Evolutionary conservation across 2,888 invertebrate species (phyloP).

Genomic region (Tachina fera): DNA sequence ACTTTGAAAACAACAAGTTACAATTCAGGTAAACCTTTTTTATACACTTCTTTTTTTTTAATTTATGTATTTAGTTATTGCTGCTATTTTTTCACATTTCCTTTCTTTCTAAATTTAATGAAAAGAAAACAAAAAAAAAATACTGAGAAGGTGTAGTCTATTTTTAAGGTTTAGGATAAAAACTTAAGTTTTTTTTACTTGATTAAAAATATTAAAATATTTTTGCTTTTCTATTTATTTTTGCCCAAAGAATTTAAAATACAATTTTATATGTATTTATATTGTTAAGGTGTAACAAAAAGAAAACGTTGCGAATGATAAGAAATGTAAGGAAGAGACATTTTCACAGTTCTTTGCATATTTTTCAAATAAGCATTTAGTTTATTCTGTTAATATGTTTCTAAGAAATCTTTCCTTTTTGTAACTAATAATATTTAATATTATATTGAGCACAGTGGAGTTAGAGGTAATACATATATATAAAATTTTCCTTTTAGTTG

Average conservation of each 20-base stretch:
- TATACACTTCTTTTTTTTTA: not conserved
- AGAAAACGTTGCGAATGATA: not conserved
- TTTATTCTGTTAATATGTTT: constrained; percentile 29
- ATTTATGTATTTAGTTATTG: constrained; percentile 5
- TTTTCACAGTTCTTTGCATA: not conserved
- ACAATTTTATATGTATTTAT: not conserved
- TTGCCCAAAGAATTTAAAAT: not conserved
- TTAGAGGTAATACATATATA: not conserved
- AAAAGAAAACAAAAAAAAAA: constrained; percentile 3
- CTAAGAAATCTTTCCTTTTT: constrained; percentile 12
- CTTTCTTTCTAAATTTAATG: not conserved
- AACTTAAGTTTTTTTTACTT: constrained; percentile 14
- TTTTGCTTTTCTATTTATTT: not conserved
- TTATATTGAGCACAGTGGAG: constrained; percentile 36
- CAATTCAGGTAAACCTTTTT: constrained; percentile 58
- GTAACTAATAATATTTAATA: not conserved
- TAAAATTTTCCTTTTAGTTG: not conserved
- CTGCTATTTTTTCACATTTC: not conserved
- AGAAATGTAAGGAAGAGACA: not conserved
- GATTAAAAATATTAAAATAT: not conserved
- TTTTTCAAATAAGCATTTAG: constrained; percentile 12
- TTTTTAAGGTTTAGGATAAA: constrained; percentile 15
- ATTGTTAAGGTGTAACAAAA: not conserved
- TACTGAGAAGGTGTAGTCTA: constrained; percentile 14
- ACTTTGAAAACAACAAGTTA: constrained; percentile 14